Percentiles rank a stretch among this genome's conserved stretches.
Evolutionary conservation across 2,113 vertebrate species (phyloP).

Genomic region (Henicopernis longicauda): DNA sequence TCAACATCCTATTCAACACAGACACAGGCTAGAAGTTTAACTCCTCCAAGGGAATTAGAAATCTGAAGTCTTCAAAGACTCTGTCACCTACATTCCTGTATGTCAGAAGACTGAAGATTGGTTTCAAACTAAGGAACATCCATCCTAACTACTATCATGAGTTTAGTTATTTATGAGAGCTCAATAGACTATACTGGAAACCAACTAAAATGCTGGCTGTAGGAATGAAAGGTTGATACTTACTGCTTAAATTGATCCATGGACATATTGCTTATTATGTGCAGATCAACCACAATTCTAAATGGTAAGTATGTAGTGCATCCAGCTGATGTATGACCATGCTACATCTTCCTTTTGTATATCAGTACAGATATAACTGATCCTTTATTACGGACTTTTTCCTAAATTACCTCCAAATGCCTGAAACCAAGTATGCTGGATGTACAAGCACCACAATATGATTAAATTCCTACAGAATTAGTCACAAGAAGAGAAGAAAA

Average conservation of each 20-base stretch:
- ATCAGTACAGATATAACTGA: neutral
- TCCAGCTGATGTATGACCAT: neutral
- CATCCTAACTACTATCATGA: neutral
- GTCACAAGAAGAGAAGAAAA: neutral
- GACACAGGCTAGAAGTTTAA: neutral
- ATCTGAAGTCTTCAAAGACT: neutral
- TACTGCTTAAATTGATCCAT: neutral
- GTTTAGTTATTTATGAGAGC: neutral
- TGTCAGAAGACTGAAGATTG: neutral
- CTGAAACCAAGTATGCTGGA: neutral
- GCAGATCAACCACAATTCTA: neutral
- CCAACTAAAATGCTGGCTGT: rapidly evolving
- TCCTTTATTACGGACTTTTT: neutral
- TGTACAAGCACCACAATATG: neutral
- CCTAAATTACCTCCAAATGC: neutral
- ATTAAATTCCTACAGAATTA: neutral
- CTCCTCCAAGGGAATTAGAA: neutral
- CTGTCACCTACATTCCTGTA: neutral
- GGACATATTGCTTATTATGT: neutral
- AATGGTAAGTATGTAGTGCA: neutral
- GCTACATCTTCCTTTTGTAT: neutral
- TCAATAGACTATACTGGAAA: neutral
- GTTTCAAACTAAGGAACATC: neutral
- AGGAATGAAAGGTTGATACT: neutral
- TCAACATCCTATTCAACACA: neutral